These are phyloP conservation scores for Thalpophila matura DNA, from an alignment of 2,888 invertebrate genomes.

Conservation along the genomic window DNA sequence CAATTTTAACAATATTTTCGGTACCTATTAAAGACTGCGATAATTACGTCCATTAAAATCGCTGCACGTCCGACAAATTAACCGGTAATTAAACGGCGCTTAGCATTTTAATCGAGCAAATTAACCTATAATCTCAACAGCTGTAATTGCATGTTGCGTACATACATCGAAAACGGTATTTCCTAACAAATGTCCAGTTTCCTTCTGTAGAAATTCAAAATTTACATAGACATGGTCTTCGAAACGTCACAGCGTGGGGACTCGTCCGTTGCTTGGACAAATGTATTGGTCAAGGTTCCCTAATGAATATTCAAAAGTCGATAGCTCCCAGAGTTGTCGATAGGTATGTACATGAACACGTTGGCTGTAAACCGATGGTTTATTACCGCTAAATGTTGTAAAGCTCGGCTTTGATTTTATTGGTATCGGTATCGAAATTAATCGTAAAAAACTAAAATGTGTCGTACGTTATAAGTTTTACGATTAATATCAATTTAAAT, in stretches of 20 bases:
- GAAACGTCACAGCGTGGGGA: conserved; percentile 63
- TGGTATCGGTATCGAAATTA: conserved; percentile 35
- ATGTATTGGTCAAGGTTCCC: conserved; percentile 80
- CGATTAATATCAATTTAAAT: conserved; percentile 32
- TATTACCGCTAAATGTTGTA: conserved; percentile 50
- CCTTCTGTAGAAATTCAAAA: conserved; percentile 74
- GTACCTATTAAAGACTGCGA: conserved; percentile 3
- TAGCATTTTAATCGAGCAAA: conserved; percentile 41
- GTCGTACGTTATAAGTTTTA: conserved; percentile 31
- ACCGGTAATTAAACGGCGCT: conserved; percentile 56
- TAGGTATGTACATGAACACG: conserved; percentile 58
- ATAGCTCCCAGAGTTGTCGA: conserved; percentile 65
- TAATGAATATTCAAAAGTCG: conserved; percentile 77
- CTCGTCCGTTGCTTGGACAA: conserved; percentile 62
- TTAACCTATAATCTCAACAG: conserved; percentile 56
- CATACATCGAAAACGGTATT: conserved; percentile 62
- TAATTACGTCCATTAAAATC: conserved; percentile 36
- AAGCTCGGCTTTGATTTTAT: conserved; percentile 46
- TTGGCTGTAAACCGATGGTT: conserved; percentile 52
- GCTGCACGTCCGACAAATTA: conserved; percentile 42
- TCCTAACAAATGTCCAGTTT: conserved; percentile 61
- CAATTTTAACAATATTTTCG: conserved; percentile 12
- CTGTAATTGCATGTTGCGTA: conserved; percentile 55
- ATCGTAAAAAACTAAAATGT: conserved; percentile 39
- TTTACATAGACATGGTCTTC: conserved; percentile 72